Conservation (phyloP, 2,888 invertebrate species). For the Drosophila putrida region DNA sequence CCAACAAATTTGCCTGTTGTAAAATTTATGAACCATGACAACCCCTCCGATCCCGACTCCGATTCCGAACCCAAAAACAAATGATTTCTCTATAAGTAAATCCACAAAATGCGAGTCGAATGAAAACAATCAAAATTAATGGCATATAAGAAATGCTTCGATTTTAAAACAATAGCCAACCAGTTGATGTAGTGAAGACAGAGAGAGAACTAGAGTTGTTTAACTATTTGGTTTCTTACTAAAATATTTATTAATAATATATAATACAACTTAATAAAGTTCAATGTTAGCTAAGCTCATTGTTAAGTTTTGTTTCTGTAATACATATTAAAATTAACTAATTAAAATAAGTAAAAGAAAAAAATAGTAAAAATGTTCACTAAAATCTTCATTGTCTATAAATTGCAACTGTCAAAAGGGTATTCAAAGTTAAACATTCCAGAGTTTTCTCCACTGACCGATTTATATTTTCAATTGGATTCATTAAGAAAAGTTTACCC, state of each 20-base stretch:
- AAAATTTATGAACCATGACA: constrained; percentile 66
- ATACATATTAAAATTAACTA: too few species aligned
- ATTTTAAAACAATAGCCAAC: constrained; percentile 1
- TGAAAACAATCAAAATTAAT: constrained; percentile 33
- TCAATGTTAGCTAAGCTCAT: too few species aligned
- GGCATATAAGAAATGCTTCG: constrained; percentile 9
- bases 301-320: too few species aligned
- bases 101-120: constrained; percentile 25
- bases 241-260: too few species aligned
- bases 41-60: neutral
- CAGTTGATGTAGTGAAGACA: neutral
- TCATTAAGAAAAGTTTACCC: constrained; percentile 63
- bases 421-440: constrained; percentile 9
- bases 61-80: neutral
- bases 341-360: too few species aligned
- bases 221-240: neutral
- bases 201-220: neutral
- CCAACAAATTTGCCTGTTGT: constrained; percentile 69
- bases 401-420: constrained; percentile 8
- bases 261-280: too few species aligned
- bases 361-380: too few species aligned
- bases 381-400: too few species aligned
- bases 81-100: constrained; percentile 15
- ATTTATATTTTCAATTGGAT: constrained; percentile 55
- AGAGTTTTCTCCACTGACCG: neutral